Evolutionary conservation across 2,888 invertebrate species (phyloP).

Genomic region (Tipula confusa): DNA sequence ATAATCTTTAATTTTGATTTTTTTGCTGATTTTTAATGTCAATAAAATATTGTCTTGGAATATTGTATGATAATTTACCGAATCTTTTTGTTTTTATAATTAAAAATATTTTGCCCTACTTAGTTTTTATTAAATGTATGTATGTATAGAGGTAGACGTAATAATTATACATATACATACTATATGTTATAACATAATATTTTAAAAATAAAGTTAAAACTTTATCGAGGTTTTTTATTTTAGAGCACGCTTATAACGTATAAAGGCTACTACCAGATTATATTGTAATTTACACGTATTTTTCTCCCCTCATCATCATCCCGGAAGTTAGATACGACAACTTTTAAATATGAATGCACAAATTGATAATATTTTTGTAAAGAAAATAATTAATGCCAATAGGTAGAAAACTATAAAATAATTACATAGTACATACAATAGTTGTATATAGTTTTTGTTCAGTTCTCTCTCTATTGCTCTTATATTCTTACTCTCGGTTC

Average conservation of each 20-base stretch:
- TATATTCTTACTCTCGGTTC: no score
- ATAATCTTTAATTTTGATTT: not conserved
- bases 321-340: not conserved
- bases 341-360: not conserved
- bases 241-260: not conserved
- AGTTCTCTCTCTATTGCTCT: no score
- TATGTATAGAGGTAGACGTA: no score
- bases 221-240: not conserved
- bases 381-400: not conserved
- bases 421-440: not conserved
- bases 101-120: not conserved
- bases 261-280: not conserved
- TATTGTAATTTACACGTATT: not conserved
- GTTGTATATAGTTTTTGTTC: not conserved
- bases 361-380: not conserved
- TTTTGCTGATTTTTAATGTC: not conserved
- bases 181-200: not conserved
- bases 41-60: not conserved
- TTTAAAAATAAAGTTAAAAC: not conserved
- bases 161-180: no score
- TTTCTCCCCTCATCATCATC: not conserved
- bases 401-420: not conserved
- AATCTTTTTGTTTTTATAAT: slow-evolving; percentile 3
- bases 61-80: not conserved
- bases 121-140: no score